phyloP scores from a whole-genome alignment of 2,888 invertebrate species.

The Rhimphoctona megacephalus region DNA sequence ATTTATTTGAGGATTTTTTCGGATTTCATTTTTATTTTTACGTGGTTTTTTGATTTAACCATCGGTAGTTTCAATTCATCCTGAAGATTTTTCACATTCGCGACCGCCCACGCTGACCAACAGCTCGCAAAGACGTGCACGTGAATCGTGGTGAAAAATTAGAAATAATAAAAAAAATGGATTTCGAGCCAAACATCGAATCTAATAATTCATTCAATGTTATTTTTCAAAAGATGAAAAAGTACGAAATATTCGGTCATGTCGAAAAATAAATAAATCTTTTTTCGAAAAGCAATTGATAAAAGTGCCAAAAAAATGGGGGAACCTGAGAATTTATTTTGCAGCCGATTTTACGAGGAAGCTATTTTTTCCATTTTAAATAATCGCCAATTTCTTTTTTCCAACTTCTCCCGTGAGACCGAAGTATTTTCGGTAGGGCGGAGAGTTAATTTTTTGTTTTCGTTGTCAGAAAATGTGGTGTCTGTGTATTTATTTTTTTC shows the following conservation, averaged over 20 bases:
- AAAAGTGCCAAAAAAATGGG: background rate
- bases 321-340: background rate
- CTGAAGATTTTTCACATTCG: background rate
- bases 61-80: background rate
- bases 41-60: background rate
- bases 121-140: background rate
- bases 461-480: background rate
- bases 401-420: background rate
- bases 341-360: background rate
- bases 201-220: background rate
- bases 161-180: background rate
- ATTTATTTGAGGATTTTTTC: background rate
- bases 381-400: background rate
- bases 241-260: background rate
- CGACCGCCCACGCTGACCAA: conserved; percentile 11
- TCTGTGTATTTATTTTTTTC: background rate
- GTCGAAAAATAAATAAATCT: background rate
- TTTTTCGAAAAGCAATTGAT: background rate
- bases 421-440: background rate
- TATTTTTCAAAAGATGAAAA: background rate
- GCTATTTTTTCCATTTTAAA: background rate
- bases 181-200: background rate
- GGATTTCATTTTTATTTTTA: background rate
- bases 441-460: background rate
- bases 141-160: background rate